Conservation (phyloP, 2,113 vertebrate genomes). For the Anser cygnoides region DNA sequence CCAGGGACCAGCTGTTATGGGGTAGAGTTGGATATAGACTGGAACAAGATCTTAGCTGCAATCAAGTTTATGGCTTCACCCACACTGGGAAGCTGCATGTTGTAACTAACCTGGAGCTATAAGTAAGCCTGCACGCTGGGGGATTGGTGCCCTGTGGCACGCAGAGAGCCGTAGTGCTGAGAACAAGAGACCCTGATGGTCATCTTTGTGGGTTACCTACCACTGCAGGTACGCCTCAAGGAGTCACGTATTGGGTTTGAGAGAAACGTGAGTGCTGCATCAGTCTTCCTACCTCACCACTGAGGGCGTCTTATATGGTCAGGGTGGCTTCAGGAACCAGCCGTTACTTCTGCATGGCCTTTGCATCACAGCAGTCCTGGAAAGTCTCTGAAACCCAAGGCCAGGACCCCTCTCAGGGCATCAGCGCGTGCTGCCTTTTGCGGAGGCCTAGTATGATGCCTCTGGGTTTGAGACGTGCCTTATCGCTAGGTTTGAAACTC, state of each 20-base stretch:
- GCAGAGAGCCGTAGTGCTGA: accelerated
- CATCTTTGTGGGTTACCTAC: accelerated
- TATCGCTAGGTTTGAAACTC: neutral
- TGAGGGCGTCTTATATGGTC: neutral
- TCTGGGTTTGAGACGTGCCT: neutral
- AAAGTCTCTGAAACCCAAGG: too few relatives aligned
- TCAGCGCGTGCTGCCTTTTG: neutral
- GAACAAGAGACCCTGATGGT: accelerated
- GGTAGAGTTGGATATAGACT: neutral
- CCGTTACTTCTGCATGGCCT: neutral
- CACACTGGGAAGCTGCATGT: accelerated
- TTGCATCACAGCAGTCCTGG: neutral
- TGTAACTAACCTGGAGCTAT: too few relatives aligned
- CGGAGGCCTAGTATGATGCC: accelerated
- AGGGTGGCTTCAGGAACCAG: neutral
- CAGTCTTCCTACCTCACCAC: neutral
- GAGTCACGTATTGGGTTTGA: neutral
- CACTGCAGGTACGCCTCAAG: neutral
- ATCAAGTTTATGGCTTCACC: neutral
- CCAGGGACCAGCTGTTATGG: neutral
- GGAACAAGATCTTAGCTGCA: neutral
- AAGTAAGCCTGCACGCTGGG: accelerated
- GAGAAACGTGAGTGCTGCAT: accelerated
- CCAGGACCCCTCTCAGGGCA: neutral
- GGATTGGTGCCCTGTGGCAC: neutral